Evolutionary conservation across 2,113 vertebrate genomes (phyloP).

Genomic region (Fregetta grallaria): DNA sequence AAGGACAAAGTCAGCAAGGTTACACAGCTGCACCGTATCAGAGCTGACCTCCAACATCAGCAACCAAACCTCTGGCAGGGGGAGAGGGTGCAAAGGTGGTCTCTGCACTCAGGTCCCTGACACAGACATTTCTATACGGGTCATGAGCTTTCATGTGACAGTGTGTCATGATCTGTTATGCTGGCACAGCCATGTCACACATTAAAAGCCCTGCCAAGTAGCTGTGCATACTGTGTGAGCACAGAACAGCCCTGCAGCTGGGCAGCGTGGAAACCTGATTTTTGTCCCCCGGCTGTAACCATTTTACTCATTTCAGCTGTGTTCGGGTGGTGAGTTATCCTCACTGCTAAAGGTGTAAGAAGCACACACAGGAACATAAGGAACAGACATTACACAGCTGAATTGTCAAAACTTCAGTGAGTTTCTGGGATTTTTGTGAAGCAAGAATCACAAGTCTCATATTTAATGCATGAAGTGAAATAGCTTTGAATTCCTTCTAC

Average conservation of each 20-base stretch:
- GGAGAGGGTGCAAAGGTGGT: not conserved
- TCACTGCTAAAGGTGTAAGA: not conserved
- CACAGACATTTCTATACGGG: not conserved
- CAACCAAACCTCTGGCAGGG: not conserved
- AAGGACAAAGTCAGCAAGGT: not conserved
- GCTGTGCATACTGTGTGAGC: not conserved
- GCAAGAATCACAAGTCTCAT: not conserved
- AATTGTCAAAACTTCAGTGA: not conserved
- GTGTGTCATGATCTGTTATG: accelerated
- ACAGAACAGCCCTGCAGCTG: not conserved
- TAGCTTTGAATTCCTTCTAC: not conserved
- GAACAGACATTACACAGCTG: slow-evolving; percentile 7
- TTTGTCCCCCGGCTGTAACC: not conserved
- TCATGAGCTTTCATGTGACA: not conserved
- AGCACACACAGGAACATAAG: not conserved
- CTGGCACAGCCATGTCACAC: not conserved
- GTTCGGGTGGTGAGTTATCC: not conserved
- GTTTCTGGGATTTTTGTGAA: not conserved
- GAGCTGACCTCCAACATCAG: not conserved
- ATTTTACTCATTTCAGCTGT: not conserved
- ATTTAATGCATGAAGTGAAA: slow-evolving; percentile 22
- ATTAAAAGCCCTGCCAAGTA: not conserved
- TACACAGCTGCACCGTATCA: accelerated
- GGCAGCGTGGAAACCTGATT: not conserved
- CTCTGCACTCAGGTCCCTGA: not conserved